These are phyloP conservation scores for Urosaurus nigricauda DNA, from an alignment of 2,797 vertebrate species.

Conservation along the genomic window DNA sequence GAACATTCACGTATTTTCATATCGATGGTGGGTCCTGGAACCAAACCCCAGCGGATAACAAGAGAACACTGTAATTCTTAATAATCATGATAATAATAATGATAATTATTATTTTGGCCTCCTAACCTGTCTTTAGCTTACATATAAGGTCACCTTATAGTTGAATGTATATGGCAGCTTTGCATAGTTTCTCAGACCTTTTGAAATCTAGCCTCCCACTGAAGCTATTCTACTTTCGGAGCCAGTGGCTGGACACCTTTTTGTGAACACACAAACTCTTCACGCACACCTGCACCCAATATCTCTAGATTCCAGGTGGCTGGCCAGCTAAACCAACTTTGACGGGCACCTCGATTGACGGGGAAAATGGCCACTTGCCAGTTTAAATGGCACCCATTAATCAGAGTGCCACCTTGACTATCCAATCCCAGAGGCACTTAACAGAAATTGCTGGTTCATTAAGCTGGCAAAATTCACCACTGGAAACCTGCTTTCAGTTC, in stretches of 20 bases:
- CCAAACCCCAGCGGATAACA: no score
- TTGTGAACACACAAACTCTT: no score
- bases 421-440: neutral
- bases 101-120: no score
- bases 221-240: no score
- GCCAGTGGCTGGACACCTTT: neutral
- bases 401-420: neutral
- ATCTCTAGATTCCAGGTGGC: neutral
- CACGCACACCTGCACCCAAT: neutral
- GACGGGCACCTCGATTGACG: neutral
- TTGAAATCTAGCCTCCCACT: neutral
- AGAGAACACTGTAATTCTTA: no score
- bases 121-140: no score
- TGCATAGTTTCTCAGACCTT: neutral
- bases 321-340: slow-evolving; percentile 7
- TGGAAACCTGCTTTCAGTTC: no score
- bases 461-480: neutral
- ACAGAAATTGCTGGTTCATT: neutral
- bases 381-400: neutral
- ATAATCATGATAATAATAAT: no score
- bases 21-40: no score
- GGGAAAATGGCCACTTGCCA: neutral
- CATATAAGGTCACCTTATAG: no score
- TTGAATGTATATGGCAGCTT: neutral
- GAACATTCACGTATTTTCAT: no score